Evolutionary conservation across 2,113 vertebrate species (phyloP), one percentile per base, ranked within the genome.

Genomic region (Sigmodon hispidus): DNA sequence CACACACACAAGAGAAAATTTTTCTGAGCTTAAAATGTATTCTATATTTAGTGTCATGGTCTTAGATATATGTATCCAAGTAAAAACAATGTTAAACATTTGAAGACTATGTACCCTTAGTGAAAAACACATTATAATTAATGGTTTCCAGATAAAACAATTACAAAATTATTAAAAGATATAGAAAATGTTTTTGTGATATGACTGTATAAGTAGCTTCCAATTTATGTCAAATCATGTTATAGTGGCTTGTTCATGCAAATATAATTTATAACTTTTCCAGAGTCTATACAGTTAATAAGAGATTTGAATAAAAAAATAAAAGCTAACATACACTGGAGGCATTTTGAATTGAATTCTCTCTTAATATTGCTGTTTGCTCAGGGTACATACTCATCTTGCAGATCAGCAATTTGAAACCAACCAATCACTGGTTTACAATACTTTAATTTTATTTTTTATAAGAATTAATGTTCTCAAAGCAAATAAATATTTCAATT

Each of bases 381-480:
- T 45, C 34, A 76, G 83, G 69, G 6, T 87, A 48, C 5, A 86
- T 50, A 36, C 5, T n/a, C 29, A 88, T 86, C 31, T 63, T 94
- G n/a, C 10, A 85, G 17, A 96, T 89, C 96, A 96, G 45, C 2
- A 73, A 40, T 45, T 2, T 21, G 19, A 21, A 94, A 34, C 11
- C 12, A 57, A 52, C 22, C 13, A 89, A 69, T 86, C 43, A 40
- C 36, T 77, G 16, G 36, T 80, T 84, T 61, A 9, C 89, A 91
- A 90, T 87, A 4, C 1, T 91, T 94, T 86, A 45, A 91, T 85
- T 95, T 90, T 93, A 95, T 92, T 86, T 83, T 87, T 81, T 29
- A 36, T 50, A 45, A 77, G 1, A 1, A 79, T 73, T 84, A 59
- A 81, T 75, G 90, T 89, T 65, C 59, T 61, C 34, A 65, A 88